Conservation (phyloP, 2,113 vertebrate species). For the Scalopus aquaticus region DNA sequence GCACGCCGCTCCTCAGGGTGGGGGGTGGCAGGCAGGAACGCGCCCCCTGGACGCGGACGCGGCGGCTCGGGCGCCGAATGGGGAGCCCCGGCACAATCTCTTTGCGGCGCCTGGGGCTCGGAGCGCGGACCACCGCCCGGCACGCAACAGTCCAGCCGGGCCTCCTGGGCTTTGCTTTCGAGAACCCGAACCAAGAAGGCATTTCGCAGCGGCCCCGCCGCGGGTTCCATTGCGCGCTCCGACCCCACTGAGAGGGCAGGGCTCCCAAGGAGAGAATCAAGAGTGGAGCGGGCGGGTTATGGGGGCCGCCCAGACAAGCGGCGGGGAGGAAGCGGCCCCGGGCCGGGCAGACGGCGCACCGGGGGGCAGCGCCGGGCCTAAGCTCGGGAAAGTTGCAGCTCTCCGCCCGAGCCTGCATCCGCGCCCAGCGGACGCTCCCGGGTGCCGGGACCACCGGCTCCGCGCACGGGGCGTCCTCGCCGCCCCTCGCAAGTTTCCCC, state of each 20-base stretch:
- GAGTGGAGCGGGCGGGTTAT: neutral
- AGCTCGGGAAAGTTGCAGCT: slow-evolving; percentile 58
- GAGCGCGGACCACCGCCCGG: neutral
- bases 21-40: slow-evolving; percentile 39
- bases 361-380: neutral
- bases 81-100: neutral
- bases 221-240: slow-evolving; percentile 54
- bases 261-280: neutral
- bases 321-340: neutral
- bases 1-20: slow-evolving; percentile 50
- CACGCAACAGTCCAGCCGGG: neutral
- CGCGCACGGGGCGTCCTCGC: neutral
- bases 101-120: neutral
- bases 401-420: neutral
- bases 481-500: slow-evolving; percentile 52
- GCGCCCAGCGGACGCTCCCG: neutral
- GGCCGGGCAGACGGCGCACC: neutral
- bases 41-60: neutral
- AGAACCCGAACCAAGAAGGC: neutral
- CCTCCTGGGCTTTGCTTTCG: slow-evolving; percentile 31
- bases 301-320: neutral
- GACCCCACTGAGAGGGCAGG: neutral
- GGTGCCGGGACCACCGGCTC: neutral
- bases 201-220: neutral
- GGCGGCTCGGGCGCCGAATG: neutral